These are phyloP conservation scores for Drosophila rhopaloa DNA, from an alignment of 1,140 invertebrate genomes.

Conservation along the genomic window DNA sequence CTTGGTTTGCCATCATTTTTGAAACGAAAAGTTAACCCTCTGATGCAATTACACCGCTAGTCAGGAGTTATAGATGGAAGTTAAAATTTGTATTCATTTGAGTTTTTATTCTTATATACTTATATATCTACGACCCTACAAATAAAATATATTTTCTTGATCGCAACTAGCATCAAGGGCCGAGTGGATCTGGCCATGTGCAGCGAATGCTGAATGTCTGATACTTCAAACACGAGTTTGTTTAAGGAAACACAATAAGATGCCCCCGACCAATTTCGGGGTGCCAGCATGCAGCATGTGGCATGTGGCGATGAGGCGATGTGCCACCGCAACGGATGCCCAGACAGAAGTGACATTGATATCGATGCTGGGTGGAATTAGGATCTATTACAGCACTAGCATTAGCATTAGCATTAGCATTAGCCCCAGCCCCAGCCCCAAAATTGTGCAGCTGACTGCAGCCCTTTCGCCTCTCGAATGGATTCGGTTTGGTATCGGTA, in stretches of 20 bases:
- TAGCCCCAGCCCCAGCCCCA: background rate
- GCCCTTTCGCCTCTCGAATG: conserved; percentile 21
- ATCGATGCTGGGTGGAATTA: conserved; percentile 21
- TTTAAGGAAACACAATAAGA: conserved; percentile 2
- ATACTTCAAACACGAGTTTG: conserved; percentile 3
- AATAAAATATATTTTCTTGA: too few relatives aligned
- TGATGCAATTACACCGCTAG: too few relatives aligned
- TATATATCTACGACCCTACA: too few relatives aligned
- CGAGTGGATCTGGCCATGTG: background rate
- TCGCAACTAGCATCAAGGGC: too few relatives aligned
- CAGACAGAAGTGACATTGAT: conserved; percentile 33
- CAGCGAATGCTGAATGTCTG: background rate
- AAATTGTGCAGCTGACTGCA: conserved; percentile 52
- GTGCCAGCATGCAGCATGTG: background rate
- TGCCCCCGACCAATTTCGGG: background rate
- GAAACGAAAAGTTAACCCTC: too few relatives aligned
- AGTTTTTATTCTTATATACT: too few relatives aligned
- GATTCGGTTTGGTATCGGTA: conserved; percentile 13
- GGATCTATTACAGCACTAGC: conserved; percentile 30
- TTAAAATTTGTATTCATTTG: too few relatives aligned
- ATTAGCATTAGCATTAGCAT: background rate
- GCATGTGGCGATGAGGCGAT: conserved; percentile 4
- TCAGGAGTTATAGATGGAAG: too few relatives aligned
- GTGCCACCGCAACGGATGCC: conserved; percentile 10
- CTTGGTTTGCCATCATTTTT: too few relatives aligned